Evolutionary conservation across 64 coral and sea anemone species (phyloP).

Genomic region (Astreopora myriophthalma): DNA sequence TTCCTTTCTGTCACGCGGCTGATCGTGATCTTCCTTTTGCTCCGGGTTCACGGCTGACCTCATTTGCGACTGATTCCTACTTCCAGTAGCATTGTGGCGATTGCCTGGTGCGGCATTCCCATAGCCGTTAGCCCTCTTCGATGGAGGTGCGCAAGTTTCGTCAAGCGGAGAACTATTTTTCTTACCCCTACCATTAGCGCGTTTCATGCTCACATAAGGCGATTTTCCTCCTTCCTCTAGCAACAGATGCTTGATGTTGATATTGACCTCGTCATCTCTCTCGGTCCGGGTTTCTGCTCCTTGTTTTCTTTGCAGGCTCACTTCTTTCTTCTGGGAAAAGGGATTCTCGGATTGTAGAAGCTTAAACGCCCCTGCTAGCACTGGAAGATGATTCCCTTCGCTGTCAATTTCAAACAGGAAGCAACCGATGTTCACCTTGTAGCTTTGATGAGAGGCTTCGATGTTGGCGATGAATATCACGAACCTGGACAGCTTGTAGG

Average conservation of each 20-base stretch:
- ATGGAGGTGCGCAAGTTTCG: not conserved
- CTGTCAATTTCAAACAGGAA: constrained; percentile 60
- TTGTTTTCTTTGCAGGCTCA: not conserved
- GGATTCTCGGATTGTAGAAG: not conserved
- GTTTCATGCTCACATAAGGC: not conserved
- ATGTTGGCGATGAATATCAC: constrained; percentile 67
- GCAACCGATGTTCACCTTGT: constrained; percentile 27
- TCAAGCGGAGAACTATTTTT: not conserved
- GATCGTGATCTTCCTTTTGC: not conserved
- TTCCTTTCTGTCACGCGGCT: not conserved
- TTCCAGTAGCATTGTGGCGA: not conserved
- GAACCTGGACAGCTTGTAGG: constrained; percentile 60
- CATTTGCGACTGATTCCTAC: not conserved
- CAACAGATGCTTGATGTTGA: not conserved
- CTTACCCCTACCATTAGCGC: not conserved
- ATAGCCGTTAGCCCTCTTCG: not conserved
- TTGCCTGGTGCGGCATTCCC: not conserved
- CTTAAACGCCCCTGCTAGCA: not conserved
- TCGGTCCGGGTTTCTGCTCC: not conserved
- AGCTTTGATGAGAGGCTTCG: not conserved
- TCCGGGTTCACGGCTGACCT: too few species aligned
- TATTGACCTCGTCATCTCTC: not conserved
- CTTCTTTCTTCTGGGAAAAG: not conserved
- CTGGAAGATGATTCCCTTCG: not conserved
- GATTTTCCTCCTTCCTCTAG: not conserved